Evolutionary conservation across 2,113 vertebrate species (phyloP), one percentile per base, ranked within the genome.

Genomic region (Strix uralensis): DNA sequence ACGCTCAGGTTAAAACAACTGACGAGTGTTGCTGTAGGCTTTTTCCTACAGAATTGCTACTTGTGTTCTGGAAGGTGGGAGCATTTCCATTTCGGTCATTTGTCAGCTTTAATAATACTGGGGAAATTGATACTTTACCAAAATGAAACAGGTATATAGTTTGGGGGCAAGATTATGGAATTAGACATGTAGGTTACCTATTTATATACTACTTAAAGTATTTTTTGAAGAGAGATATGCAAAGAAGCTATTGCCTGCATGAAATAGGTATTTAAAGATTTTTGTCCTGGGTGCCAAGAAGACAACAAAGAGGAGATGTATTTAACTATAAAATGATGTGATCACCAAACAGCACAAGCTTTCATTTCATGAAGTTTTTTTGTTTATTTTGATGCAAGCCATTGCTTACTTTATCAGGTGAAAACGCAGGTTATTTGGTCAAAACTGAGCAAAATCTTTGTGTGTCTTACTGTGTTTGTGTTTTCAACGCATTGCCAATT

Each of bases 201-300:
- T 98, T 98, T 98, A 97, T 98, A 97, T 98, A 97, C 91, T 97
- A 86, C 95, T 98, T 96, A 97, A 98, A 98, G 94, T 98, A 97
- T 98, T 98, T 98, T 98, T 98, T 98, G 92, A 98, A 97, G 96
- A 98, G 90, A 98, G 92, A 98, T 96, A 97, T 97, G 95, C 93
- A 98, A 98, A 98, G 96, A 98, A 97, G 86, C 94, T 97, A 97
- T 97, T 97, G 91, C 97, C 98, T 98, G 97, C 97, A 97, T 98
- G 66, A 98, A 97, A 94, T 98, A 94, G 97, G 97, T 98, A 98
- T 98, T 98, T 98, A 98, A 98, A 97, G 95, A 96, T 96, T 98
- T 98, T 96, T 93, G 80, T 97, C 97, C 97, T 69, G 40, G 40
- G 40, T 40, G 10, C 40, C 40, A 40, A 10, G 40, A 40, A 40